phyloP scores from a whole-genome alignment of 1,140 invertebrate genomes.

The Dermatophagoides farinae region DNA sequence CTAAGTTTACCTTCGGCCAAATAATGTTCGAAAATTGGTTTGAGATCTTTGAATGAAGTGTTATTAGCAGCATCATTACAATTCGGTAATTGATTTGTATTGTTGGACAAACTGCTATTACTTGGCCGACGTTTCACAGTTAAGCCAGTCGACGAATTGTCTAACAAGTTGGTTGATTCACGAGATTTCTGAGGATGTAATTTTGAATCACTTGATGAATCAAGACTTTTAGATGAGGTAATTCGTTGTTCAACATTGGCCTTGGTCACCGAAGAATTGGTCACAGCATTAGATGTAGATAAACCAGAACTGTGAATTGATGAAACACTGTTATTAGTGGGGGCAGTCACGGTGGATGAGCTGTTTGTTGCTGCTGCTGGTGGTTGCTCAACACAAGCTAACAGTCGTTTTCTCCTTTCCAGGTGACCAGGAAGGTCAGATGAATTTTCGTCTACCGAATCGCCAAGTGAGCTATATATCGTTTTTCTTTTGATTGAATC shows the following conservation, averaged over 20 bases:
- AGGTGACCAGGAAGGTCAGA: not conserved
- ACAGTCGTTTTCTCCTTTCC: conserved; percentile 4
- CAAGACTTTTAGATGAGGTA: not conserved
- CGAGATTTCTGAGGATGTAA: not conserved
- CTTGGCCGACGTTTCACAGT: conserved; percentile 31
- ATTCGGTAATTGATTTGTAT: not conserved
- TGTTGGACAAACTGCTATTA: conserved; percentile 29
- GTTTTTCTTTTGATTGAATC: conserved; percentile 2
- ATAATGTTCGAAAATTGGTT: not conserved
- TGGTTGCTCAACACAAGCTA: not conserved
- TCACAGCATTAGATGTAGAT: not conserved
- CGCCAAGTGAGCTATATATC: not conserved
- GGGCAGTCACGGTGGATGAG: not conserved
- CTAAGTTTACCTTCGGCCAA: too few species aligned
- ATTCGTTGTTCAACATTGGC: not conserved
- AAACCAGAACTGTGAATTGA: too few species aligned
- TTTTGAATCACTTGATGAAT: not conserved
- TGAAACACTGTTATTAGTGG: not conserved
- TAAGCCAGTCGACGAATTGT: not conserved
- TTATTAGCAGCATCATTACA: not conserved
- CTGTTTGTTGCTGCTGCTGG: not conserved
- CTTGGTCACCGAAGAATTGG: not conserved
- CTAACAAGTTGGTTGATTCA: not conserved
- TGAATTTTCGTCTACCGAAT: not conserved
- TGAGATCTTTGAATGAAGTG: not conserved